phyloP scores from a whole-genome alignment of 2,113 vertebrate genomes.

The Sylvia atricapilla region DNA sequence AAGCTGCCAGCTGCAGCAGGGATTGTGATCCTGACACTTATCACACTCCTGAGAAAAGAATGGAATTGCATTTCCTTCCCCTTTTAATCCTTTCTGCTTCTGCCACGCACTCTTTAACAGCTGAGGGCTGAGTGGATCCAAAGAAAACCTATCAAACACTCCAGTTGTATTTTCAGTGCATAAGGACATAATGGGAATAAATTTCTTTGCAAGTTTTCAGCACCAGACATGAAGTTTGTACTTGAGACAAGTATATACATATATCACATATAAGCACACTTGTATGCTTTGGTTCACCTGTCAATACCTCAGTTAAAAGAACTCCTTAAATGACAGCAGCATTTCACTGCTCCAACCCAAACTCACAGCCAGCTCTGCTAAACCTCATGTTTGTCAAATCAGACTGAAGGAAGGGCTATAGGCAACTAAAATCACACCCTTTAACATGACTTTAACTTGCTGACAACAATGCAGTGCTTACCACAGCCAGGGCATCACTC shows the following conservation, averaged over 20 bases:
- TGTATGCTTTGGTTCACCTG: neutral
- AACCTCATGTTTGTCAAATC: neutral
- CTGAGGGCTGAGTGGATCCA: neutral
- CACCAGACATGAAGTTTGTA: neutral
- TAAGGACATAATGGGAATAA: neutral
- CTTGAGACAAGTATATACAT: neutral
- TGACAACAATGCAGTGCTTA: neutral
- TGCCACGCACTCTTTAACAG: neutral
- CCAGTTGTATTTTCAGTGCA: neutral
- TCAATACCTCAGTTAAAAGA: neutral
- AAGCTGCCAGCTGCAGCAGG: neutral
- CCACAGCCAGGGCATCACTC: neutral
- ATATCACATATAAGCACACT: fast-evolving
- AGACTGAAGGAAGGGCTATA: neutral
- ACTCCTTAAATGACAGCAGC: neutral
- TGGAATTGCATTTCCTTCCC: neutral
- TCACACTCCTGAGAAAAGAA: neutral
- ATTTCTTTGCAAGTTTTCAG: neutral
- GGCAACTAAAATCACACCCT: neutral
- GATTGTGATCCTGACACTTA: neutral
- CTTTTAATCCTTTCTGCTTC: neutral
- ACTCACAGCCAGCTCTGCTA: neutral
- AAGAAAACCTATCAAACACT: neutral
- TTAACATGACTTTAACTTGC: neutral
- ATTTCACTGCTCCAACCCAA: neutral